Conservation (phyloP, 2,888 invertebrate species). For the Neoitamus cyanurus region DNA sequence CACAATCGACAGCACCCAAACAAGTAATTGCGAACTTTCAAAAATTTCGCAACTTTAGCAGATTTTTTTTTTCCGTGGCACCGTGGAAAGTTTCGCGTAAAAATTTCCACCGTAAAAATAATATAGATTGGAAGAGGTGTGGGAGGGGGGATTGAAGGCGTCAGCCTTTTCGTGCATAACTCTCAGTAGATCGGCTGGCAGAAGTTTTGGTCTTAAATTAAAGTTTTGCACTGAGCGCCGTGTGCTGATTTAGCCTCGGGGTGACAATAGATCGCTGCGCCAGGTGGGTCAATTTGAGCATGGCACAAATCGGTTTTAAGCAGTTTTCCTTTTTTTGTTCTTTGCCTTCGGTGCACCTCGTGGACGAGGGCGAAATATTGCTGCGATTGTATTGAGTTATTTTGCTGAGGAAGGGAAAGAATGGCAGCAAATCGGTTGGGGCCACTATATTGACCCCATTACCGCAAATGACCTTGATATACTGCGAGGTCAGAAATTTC, state of each 20-base stretch:
- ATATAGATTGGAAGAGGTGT: neutral
- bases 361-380: neutral
- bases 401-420: neutral
- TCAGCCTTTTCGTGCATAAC: neutral
- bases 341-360: neutral
- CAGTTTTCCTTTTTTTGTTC: neutral
- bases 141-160: neutral
- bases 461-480: neutral
- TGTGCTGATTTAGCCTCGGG: neutral
- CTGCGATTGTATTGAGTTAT: neutral
- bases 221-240: neutral
- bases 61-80: neutral
- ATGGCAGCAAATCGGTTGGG: neutral
- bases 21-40: neutral
- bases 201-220: neutral
- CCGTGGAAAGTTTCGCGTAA: neutral
- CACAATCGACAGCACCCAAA: conserved; percentile 20
- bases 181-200: neutral
- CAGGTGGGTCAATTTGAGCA: neutral
- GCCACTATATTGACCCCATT: neutral
- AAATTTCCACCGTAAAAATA: neutral
- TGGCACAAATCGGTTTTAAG: neutral
- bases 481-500: neutral
- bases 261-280: neutral
- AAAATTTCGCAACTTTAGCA: neutral